phyloP scores from a whole-genome alignment of 2,888 invertebrate genomes.

The Automeris io region DNA sequence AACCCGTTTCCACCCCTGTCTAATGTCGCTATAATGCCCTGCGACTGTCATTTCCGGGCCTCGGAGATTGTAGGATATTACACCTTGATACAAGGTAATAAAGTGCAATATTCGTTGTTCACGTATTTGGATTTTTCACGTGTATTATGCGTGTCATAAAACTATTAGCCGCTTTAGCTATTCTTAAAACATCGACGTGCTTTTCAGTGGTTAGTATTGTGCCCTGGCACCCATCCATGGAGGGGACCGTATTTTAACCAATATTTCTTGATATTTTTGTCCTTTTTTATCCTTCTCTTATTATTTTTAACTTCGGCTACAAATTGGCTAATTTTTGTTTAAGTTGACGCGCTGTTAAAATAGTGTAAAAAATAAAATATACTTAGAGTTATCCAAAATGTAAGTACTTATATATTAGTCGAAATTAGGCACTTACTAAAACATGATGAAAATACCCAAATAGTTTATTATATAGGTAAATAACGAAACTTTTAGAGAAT shows the following conservation, averaged over 20 bases:
- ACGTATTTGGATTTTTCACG: slow-evolving; percentile 28
- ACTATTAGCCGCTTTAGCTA: slow-evolving; percentile 75
- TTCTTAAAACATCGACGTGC: slow-evolving; percentile 63
- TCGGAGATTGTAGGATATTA: slow-evolving; percentile 18
- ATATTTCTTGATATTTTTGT: slow-evolving; percentile 50
- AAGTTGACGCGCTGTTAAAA: too few species aligned
- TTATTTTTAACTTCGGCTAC: slow-evolving; percentile 68
- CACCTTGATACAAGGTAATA: slow-evolving; percentile 35
- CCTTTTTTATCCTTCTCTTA: slow-evolving; percentile 51
- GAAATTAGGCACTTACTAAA: too few species aligned
- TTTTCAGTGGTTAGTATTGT: slow-evolving; percentile 49
- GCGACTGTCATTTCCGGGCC: slow-evolving; percentile 61
- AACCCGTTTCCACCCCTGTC: slow-evolving; percentile 58
- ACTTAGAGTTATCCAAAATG: too few species aligned
- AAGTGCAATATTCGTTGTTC: slow-evolving; percentile 32
- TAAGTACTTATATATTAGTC: too few species aligned
- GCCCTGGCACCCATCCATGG: slow-evolving; percentile 41
- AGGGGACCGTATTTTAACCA: slow-evolving; percentile 52
- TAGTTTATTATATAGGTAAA: too few species aligned
- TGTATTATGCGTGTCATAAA: slow-evolving; percentile 74
- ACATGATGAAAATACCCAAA: too few species aligned
- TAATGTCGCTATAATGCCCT: slow-evolving; percentile 62
- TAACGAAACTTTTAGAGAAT: too few species aligned
- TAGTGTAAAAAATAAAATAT: too few species aligned
- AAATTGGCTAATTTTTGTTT: too few species aligned